Evolutionary conservation across 2,888 invertebrate species (phyloP).

Genomic region (Argyresthia goedartella): DNA sequence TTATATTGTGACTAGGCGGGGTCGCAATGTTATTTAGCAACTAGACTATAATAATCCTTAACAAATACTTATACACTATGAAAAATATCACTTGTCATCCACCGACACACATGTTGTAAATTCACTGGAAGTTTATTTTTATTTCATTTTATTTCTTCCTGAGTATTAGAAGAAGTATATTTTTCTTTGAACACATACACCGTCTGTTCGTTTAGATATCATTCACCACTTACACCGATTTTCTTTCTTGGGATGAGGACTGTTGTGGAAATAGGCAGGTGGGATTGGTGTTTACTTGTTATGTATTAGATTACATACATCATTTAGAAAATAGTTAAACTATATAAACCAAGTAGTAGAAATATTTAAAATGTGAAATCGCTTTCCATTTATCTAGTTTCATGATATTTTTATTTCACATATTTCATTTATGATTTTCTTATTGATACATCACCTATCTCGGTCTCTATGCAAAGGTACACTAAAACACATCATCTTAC

Average conservation of each 20-base stretch:
- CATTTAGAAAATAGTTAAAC: too few species aligned
- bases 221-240: too few species aligned
- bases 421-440: too few species aligned
- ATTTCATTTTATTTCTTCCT: conserved; percentile 19
- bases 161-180: conserved; percentile 36
- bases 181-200: conserved; percentile 48
- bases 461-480: too few species aligned
- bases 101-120: conserved; percentile 23
- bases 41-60: conserved; percentile 22
- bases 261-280: conserved; percentile 4
- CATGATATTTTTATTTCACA: too few species aligned
- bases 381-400: too few species aligned
- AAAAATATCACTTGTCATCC: conserved; percentile 61
- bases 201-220: conserved; percentile 12
- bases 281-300: not conserved
- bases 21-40: conserved; percentile 30
- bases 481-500: too few species aligned
- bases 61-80: conserved; percentile 1
- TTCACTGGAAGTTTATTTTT: conserved; percentile 46
- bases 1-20: conserved; percentile 57
- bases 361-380: too few species aligned
- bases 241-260: conserved; percentile 10
- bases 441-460: too few species aligned
- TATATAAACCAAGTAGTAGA: too few species aligned
- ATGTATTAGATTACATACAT: too few species aligned